These are phyloP conservation scores for Bombycilla garrulus DNA, from an alignment of 2,113 vertebrate genomes.

Conservation along the genomic window DNA sequence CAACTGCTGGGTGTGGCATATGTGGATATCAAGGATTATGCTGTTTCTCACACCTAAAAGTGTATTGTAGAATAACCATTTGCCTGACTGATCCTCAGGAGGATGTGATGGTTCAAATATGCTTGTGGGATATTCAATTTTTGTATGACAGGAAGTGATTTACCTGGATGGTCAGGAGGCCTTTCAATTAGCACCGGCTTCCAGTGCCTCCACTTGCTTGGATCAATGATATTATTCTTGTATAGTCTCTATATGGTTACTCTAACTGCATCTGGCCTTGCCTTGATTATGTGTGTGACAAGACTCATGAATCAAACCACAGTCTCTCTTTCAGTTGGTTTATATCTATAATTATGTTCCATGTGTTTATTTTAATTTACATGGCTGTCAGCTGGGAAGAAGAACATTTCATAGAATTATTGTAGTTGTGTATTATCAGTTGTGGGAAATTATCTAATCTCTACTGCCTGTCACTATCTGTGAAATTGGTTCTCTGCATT, in stretches of 20 bases:
- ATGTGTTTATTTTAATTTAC: constrained; percentile 12
- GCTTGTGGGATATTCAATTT: background rate
- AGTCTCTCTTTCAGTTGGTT: background rate
- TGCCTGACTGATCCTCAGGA: background rate
- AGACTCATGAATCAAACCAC: background rate
- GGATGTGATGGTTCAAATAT: background rate
- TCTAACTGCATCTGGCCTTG: background rate
- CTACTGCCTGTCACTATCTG: background rate
- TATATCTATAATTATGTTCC: background rate
- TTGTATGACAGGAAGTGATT: background rate
- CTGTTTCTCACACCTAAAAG: background rate
- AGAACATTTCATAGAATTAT: background rate
- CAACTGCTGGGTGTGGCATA: background rate
- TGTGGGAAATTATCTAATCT: constrained; percentile 22
- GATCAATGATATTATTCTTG: background rate
- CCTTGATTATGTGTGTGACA: background rate
- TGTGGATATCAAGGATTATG: background rate
- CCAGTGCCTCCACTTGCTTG: background rate
- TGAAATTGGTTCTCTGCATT: constrained; percentile 11
- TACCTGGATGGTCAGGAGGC: background rate
- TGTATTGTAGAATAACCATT: background rate
- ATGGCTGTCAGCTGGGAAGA: background rate
- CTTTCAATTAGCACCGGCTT: background rate
- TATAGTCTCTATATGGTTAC: background rate
- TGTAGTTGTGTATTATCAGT: background rate